phyloP scores from a whole-genome alignment of 2,888 invertebrate genomes.

The Mimas tiliae region DNA sequence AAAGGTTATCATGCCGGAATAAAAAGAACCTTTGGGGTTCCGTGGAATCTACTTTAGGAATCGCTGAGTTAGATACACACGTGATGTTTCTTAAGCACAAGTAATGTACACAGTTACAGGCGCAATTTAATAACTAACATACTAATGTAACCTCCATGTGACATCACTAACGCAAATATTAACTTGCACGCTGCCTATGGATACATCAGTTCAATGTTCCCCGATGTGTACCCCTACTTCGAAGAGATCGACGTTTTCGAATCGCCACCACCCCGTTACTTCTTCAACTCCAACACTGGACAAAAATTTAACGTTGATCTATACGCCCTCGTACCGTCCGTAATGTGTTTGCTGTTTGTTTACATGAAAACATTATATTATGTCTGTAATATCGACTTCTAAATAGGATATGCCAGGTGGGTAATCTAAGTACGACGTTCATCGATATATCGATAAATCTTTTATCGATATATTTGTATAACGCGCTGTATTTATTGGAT shows the following conservation, averaged over 20 bases:
- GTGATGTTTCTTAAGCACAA: no score
- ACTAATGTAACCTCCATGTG: no score
- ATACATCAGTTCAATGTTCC: conserved; percentile 60
- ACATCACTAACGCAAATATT: conserved; percentile 33
- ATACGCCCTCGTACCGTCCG: conserved; percentile 31
- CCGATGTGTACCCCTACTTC: conserved; percentile 70
- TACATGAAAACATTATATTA: conserved; percentile 22
- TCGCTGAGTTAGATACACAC: no score
- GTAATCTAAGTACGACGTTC: conserved; percentile 27
- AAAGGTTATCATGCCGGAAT: no score
- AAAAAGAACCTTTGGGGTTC: no score
- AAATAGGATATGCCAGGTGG: conserved; percentile 36
- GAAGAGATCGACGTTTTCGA: conserved; percentile 69
- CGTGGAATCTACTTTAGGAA: no score
- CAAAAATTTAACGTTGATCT: conserved; percentile 25
- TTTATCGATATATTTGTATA: not conserved
- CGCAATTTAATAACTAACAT: no score
- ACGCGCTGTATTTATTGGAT: not conserved
- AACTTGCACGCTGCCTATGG: conserved; percentile 44
- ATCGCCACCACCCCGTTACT: conserved; percentile 64
- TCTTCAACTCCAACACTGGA: conserved; percentile 49
- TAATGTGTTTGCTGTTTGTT: conserved; percentile 29
- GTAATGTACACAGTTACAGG: no score
- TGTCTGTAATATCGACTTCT: conserved; percentile 27
- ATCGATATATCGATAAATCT: not conserved